Evolutionary conservation across 2,113 vertebrate species (phyloP).

Genomic region (Forbesichthys papilliferus): DNA sequence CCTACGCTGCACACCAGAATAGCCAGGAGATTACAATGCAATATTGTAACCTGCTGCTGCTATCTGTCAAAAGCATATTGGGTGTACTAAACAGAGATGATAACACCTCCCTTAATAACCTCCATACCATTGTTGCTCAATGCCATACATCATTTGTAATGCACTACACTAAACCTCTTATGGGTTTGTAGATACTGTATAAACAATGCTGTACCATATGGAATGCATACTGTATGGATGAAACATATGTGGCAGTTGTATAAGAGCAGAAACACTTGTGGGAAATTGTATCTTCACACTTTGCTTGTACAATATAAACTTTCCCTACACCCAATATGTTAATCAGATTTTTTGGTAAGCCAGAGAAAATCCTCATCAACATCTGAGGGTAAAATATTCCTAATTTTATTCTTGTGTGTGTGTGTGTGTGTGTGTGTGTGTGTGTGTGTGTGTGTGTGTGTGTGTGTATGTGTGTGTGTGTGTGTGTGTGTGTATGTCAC

Average conservation of each 20-base stretch:
- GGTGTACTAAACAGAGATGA: not conserved
- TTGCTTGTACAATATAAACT: conserved; percentile 19
- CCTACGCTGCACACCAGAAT: conserved; percentile 6
- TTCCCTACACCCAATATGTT: conserved; percentile 20
- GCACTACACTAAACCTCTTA: conserved; percentile 15
- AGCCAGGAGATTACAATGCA: conserved; percentile 21
- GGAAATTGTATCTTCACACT: conserved; percentile 6
- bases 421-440: not conserved
- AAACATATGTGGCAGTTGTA: conserved; percentile 10
- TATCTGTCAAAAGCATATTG: conserved; percentile 8
- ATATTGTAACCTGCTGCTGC: conserved; percentile 19
- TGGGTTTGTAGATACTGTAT: conserved; percentile 21
- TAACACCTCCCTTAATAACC: conserved; percentile 15
- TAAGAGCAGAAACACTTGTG: conserved; percentile 11
- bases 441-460: conserved; percentile 1
- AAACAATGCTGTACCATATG: not conserved
- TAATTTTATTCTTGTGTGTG: conserved; percentile 2
- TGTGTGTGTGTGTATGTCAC: not conserved
- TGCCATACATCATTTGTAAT: conserved; percentile 27
- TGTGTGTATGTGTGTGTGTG: not conserved
- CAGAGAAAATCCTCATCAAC: conserved; percentile 32
- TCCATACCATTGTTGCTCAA: conserved; percentile 23
- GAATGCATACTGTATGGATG: too few species aligned
- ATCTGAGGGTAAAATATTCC: conserved; percentile 4
- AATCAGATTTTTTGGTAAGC: conserved; percentile 37